These are phyloP conservation scores for Rousettus leschenaultii DNA, from an alignment of 2,113 vertebrate genomes.

Conservation along the genomic window DNA sequence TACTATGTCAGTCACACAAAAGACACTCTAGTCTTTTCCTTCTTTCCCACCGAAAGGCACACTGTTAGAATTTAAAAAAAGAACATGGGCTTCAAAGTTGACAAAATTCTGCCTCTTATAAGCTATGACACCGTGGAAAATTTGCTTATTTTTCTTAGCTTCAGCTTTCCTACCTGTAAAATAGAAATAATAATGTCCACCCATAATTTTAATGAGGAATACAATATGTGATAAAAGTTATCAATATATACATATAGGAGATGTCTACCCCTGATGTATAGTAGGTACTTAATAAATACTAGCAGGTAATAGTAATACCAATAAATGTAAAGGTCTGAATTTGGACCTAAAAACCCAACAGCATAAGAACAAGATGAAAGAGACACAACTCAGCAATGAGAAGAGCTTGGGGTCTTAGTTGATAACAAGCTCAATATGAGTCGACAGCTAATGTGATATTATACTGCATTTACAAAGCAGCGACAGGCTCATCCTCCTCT, in stretches of 20 bases:
- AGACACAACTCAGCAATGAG: background rate
- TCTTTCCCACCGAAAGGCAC: background rate
- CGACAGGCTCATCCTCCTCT: background rate
- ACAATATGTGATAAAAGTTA: background rate
- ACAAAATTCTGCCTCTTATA: slow-evolving; percentile 36
- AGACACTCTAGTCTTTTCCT: background rate
- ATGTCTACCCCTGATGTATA: background rate
- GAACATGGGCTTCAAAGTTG: slow-evolving; percentile 33
- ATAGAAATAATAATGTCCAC: slow-evolving; percentile 9
- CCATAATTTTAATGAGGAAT: background rate
- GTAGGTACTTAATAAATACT: background rate
- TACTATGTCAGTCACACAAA: background rate
- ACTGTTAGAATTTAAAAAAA: background rate
- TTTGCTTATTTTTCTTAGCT: background rate
- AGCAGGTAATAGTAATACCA: background rate
- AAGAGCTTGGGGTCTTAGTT: background rate
- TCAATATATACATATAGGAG: background rate
- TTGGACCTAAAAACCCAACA: slow-evolving; percentile 17
- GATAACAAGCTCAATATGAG: background rate
- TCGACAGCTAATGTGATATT: background rate
- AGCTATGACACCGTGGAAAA: slow-evolving; percentile 8
- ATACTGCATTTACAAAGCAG: background rate
- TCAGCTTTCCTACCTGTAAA: background rate
- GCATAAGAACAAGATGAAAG: background rate
- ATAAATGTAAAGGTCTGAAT: background rate